phyloP scores from a whole-genome alignment of 2,888 invertebrate genomes.

The Apotomis capreana region DNA sequence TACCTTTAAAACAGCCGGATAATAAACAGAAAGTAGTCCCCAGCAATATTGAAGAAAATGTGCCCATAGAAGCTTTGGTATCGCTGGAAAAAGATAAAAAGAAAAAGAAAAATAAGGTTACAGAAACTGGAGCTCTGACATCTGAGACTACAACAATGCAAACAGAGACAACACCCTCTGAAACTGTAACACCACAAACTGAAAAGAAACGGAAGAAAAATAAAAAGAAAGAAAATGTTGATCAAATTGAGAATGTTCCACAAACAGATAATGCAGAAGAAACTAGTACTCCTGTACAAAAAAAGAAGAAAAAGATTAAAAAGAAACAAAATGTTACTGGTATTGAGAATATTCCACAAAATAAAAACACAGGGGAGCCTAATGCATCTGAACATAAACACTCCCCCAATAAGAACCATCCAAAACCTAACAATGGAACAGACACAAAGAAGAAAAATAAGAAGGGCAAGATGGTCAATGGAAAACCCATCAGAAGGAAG shows the following conservation, averaged over 20 bases:
- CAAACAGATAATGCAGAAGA: conserved; percentile 11
- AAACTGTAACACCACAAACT: conserved; percentile 9
- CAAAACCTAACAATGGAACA: conserved; percentile 34
- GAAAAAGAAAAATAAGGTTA: conserved; percentile 39
- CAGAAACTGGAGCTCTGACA: neutral
- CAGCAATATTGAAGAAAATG: conserved; percentile 33
- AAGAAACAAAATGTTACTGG: conserved; percentile 42
- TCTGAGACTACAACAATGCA: neutral
- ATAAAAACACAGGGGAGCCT: neutral
- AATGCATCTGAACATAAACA: conserved; percentile 5
- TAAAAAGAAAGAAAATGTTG: conserved; percentile 42
- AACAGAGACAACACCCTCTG: neutral
- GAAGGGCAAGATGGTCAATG: conserved; percentile 55
- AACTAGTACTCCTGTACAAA: conserved; percentile 41
- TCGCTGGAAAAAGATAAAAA: conserved; percentile 37
- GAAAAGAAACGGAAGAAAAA: conserved; percentile 47
- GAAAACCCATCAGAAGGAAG: conserved; percentile 73
- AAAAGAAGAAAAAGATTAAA: conserved; percentile 49
- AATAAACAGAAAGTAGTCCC: conserved; percentile 35
- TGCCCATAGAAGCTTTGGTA: conserved; percentile 4
- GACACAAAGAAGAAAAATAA: conserved; percentile 55
- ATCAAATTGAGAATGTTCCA: neutral
- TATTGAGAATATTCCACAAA: conserved; percentile 1
- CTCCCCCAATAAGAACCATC: conserved; percentile 9
- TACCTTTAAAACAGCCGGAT: conserved; percentile 29